Evolutionary conservation across 2,888 invertebrate genomes (phyloP), one percentile per base, ranked within the genome.

Genomic region (Alsophila aescularia): DNA sequence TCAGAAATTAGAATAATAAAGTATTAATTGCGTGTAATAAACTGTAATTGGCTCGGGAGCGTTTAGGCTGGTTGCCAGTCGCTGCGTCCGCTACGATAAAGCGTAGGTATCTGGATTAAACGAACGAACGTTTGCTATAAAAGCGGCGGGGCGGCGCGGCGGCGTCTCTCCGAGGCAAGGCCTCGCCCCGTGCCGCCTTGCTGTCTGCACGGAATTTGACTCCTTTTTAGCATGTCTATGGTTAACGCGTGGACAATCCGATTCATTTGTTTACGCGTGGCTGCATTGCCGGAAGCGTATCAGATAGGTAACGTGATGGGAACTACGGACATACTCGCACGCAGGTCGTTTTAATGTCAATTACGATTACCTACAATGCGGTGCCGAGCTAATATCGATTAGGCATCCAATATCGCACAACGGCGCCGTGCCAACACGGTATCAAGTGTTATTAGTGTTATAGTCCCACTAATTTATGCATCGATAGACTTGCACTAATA

Each of bases 181-280:
- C 64, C 60, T 52, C 39, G 45, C 32, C 48, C 24, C 24, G 24
- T 8, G 7, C 86, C 42, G 55, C 87, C 87, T 77, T 60, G 78
- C 83, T 61, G 87, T 87, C 88, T 88, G 81, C 83, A 84, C 80
- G 81, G 70, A 70, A 81, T 81, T 81, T 67, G 73, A 77, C 79
- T 68, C 62, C 66, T 69, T 70, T 62, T 69, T 55, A 49, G 50
- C 44, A 52, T 70, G 69, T 74, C 63, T 70, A 74, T 71, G 67
- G 67, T 66, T 69, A 77, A 72, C 67, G 68, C 60, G 77, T 77
- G 75, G 29, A 27, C 21, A 40, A 50, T 45, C 36, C 72, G 71
- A 73, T 9, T 27, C 8, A 41, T 32, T 32, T 29, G 36, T 31
- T 27, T 31, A 31, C 48, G 34, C 32, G 32, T 39, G 39, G 18